Percentiles rank a stretch among this genome's conserved stretches.
Evolutionary conservation across 2,797 vertebrate genomes (phyloP).

Genomic region (Cirrhinus mrigala): DNA sequence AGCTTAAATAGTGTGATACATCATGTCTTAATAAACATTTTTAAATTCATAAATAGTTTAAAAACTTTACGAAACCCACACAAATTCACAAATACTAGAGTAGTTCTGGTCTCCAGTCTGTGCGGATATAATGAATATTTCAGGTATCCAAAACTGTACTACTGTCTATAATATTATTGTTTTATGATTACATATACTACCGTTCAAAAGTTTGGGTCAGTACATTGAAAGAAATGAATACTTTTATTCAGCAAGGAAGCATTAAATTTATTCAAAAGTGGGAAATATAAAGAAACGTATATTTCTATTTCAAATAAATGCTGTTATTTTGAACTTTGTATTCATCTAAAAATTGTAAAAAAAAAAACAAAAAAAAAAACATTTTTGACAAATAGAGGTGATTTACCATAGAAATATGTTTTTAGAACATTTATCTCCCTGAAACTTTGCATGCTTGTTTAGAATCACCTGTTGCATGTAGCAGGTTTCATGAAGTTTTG

Average conservation of each 20-base stretch:
- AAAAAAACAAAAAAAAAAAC: too few species aligned
- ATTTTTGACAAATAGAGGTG: too few species aligned
- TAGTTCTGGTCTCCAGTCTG: slow-evolving; percentile 11
- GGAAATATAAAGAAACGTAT: background rate
- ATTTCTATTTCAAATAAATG: background rate
- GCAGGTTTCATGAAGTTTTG: too few species aligned
- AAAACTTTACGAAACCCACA: background rate
- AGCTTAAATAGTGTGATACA: background rate
- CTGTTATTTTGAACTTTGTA: background rate
- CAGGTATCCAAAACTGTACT: background rate
- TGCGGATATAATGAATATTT: slow-evolving; percentile 5
- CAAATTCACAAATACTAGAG: background rate
- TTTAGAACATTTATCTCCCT: too few species aligned
- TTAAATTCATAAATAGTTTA: background rate
- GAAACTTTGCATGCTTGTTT: too few species aligned
- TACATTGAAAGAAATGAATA: background rate
- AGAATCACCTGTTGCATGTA: too few species aligned
- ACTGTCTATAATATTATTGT: background rate
- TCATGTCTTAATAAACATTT: background rate
- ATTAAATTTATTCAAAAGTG: background rate
- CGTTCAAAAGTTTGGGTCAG: background rate
- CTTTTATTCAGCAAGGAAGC: background rate
- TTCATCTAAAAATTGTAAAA: background rate
- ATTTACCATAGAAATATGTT: too few species aligned
- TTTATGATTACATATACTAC: background rate